Conservation (phyloP, 1,140 invertebrate genomes). For the Microplitis mediator region DNA sequence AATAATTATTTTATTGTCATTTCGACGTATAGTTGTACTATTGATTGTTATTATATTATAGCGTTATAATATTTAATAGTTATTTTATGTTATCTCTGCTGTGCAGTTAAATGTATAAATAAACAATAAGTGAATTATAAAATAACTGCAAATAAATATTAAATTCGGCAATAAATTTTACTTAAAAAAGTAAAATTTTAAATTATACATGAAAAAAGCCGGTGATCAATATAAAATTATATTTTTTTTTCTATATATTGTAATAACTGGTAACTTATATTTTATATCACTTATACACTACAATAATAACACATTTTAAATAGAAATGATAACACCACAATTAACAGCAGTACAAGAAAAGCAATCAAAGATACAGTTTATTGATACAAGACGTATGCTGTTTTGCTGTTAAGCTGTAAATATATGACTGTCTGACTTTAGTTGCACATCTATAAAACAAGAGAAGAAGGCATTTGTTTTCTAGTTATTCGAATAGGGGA, state of each 20-base stretch:
- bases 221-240: slow-evolving; percentile 38
- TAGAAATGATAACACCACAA: too few species aligned
- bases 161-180: background rate
- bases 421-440: too few species aligned
- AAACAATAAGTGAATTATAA: background rate
- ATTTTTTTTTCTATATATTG: slow-evolving; percentile 35
- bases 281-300: too few species aligned
- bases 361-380: too few species aligned
- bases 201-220: slow-evolving; percentile 33
- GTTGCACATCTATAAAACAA: too few species aligned
- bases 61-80: slow-evolving; percentile 15
- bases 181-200: background rate
- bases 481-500: too few species aligned
- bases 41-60: slow-evolving; percentile 21
- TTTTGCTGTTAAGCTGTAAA: too few species aligned
- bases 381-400: too few species aligned
- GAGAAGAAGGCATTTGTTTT: too few species aligned
- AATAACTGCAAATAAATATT: background rate
- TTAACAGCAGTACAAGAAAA: too few species aligned
- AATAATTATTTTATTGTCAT: background rate
- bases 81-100: slow-evolving; percentile 36
- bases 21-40: background rate
- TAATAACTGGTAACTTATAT: too few species aligned
- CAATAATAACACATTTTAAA: too few species aligned
- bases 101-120: slow-evolving; percentile 34